Evolutionary conservation across 2,888 invertebrate species (phyloP), one percentile per base, ranked within the genome.

Genomic region (Galerucella nymphaeae): DNA sequence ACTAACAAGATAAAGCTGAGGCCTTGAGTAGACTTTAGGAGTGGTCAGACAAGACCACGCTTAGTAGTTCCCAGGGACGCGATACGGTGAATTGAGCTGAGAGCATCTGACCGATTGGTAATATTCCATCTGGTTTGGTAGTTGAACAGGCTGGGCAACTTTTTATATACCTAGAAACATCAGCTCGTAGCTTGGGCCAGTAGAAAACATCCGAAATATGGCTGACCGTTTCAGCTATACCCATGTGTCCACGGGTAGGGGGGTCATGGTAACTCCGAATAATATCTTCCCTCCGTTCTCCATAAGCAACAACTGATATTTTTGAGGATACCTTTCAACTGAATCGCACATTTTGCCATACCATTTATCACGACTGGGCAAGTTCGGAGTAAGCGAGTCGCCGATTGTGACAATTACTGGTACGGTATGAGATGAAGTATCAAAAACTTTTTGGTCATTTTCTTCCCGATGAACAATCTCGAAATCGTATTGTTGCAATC

Each of bases 31-130:
- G 72, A 66, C 14, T 70, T 65, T n/a, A 74, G 74, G 11, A 74
- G 57, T 4, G 73, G 71, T n/a, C 74, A 74, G 3, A 75, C 70
- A 1, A 72, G 38, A 55, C 66, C 62, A 62, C 38, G 30, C 63
- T 64, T 0, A 73, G n/a, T 18, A 75, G 20, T 61, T 75, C 55
- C 73, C 73, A 75, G 20, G 75, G 73, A 41, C 71, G 30, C 2
- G 58, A 30, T 42, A 64, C 59, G 10, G 73, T 61, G 6, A 63
- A 66, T 30, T 59, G 66, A 10, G 50, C 23, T 42, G 67, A 67
- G 13, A 64, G 57, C 70, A 75, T 70, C 5, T 64, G 57, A 41
- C 73, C 73, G 13, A 53, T 53, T 11, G 75, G 68, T 11, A 45
- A 45, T 48, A 68, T 71, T 65, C 71, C 73, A 50, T 67, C 69